A percentile compares a stretch with the other conserved stretches of the same genome.
Evolutionary conservation across 2,113 vertebrate genomes (phyloP).

Genomic region (Ochotona curzoniae): DNA sequence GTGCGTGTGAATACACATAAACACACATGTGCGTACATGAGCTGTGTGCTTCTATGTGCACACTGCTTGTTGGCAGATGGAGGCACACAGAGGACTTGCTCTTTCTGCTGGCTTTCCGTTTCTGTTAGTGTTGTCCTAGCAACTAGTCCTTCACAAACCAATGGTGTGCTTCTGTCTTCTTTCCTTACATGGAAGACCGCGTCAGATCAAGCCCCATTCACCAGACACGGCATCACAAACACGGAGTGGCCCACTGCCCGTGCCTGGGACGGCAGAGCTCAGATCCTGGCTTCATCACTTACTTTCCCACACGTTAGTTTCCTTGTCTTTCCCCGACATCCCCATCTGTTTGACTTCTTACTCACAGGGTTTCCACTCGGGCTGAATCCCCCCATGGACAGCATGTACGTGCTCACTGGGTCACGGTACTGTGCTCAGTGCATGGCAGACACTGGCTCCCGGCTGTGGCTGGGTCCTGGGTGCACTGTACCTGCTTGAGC

Average conservation of each 20-base stretch:
- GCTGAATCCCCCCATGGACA: neutral
- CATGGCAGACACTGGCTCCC: neutral
- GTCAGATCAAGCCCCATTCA: neutral
- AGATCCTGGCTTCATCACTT: neutral
- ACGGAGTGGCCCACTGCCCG: neutral
- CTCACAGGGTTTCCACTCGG: no score
- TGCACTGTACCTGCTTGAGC: neutral
- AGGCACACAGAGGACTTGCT: neutral
- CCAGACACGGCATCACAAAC: neutral
- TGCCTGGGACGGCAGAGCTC: neutral
- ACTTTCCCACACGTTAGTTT: neutral
- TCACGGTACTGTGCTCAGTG: neutral
- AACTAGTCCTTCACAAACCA: neutral
- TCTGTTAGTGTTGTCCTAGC: neutral
- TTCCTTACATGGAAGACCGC: neutral
- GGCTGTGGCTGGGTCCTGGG: neutral
- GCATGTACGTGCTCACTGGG: neutral
- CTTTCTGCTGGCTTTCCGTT: neutral
- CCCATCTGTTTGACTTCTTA: neutral
- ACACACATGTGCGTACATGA: neutral
- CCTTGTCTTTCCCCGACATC: neutral
- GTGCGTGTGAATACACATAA: fast-evolving
- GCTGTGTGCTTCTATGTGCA: no score
- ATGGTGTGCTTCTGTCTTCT: neutral
- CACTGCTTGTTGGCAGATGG: neutral